Conservation (phyloP, 1,140 invertebrate genomes). For the Mercenaria mercenaria region DNA sequence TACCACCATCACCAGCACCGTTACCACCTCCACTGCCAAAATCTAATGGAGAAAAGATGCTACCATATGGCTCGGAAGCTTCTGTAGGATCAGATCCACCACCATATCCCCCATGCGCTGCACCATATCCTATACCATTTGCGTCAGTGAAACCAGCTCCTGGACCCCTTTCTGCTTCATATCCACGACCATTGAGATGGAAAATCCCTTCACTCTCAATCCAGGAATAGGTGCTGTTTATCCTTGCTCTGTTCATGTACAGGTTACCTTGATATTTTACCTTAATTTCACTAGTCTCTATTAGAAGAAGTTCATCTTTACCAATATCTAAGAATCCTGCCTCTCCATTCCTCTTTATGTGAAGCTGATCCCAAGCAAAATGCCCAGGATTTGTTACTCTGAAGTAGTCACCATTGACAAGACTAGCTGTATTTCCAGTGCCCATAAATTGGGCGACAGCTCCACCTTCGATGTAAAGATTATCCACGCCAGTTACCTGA, state of each 20-base stretch:
- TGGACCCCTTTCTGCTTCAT: slow-evolving; percentile 67
- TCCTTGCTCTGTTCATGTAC: slow-evolving; percentile 76
- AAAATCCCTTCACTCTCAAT: slow-evolving; percentile 78
- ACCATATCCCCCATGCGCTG: slow-evolving; percentile 79
- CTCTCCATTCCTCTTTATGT: slow-evolving; percentile 70
- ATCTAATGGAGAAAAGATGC: slow-evolving; percentile 69
- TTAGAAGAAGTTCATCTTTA: slow-evolving; percentile 46
- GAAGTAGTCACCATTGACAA: slow-evolving; percentile 72
- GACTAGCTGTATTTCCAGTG: slow-evolving; percentile 78
- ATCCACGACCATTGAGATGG: slow-evolving; percentile 75
- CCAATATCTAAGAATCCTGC: slow-evolving; percentile 73
- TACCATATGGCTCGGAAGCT: slow-evolving; percentile 72
- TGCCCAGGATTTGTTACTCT: slow-evolving; percentile 70
- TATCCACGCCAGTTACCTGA: slow-evolving; percentile 73
- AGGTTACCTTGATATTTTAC: slow-evolving; percentile 77
- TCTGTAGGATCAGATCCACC: slow-evolving; percentile 65
- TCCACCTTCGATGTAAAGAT: slow-evolving; percentile 73
- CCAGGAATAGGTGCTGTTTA: slow-evolving; percentile 75
- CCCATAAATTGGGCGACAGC: slow-evolving; percentile 71
- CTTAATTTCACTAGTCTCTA: slow-evolving; percentile 72
- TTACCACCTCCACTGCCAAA: slow-evolving; percentile 79
- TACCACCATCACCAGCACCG: slow-evolving; percentile 75
- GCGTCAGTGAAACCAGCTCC: slow-evolving; percentile 70
- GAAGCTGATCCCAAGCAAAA: slow-evolving; percentile 73
- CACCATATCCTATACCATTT: slow-evolving; percentile 73